phyloP scores from a whole-genome alignment of 1,140 invertebrate genomes.

The Aphelinus atriplicis region DNA sequence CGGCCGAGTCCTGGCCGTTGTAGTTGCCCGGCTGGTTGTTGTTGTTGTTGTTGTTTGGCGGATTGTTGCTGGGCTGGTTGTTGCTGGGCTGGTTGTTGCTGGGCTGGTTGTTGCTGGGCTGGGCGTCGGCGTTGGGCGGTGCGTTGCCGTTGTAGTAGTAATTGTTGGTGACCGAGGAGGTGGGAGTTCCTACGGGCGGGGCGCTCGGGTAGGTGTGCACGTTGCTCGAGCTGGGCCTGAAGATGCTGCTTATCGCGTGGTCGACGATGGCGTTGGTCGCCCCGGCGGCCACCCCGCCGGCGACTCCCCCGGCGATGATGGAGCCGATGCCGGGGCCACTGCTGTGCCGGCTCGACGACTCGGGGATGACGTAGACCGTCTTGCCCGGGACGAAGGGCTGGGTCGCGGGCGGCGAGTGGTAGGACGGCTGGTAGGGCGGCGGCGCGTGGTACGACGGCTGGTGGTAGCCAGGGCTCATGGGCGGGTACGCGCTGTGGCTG shows the following conservation, averaged over 20 bases:
- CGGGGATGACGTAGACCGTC: constrained; percentile 3
- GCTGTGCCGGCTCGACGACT: not conserved
- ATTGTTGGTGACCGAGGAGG: constrained; percentile 5
- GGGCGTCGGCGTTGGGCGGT: not conserved
- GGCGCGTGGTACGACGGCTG: not conserved
- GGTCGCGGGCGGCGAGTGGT: not conserved
- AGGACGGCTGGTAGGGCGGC: not conserved
- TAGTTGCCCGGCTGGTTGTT: not conserved
- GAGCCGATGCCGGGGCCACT: constrained; percentile 1
- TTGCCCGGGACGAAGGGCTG: not conserved
- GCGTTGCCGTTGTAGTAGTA: constrained; percentile 12
- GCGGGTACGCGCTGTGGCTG: not conserved
- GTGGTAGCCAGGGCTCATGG: not conserved
- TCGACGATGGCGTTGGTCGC: constrained; percentile 19
- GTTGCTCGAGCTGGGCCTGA: constrained; percentile 1
- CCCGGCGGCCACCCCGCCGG: constrained; percentile 12
- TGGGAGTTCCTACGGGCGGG: constrained; percentile 11
- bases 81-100: not conserved
- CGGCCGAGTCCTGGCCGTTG: not conserved
- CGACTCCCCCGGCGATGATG: not conserved
- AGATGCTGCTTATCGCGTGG: constrained; percentile 19
- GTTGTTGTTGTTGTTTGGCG: not conserved
- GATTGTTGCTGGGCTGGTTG: not conserved
- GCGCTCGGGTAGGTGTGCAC: constrained; percentile 16
- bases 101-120: too few relatives aligned